Conservation (phyloP, 1,140 invertebrate species). For the Lasioglossum baleicum region DNA sequence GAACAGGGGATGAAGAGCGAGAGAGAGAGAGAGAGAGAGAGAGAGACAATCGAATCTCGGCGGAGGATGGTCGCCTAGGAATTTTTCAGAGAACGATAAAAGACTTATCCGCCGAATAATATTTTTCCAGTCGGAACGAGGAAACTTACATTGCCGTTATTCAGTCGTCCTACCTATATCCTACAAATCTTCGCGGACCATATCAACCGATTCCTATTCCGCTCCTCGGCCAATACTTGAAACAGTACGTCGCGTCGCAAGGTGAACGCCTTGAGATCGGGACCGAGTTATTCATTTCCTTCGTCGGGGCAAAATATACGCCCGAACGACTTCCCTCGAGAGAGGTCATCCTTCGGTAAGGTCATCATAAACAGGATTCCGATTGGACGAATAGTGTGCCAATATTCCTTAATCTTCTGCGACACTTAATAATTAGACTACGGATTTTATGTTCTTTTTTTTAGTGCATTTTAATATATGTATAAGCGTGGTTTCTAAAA, state of each 20-base stretch:
- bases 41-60: slow-evolving; percentile 55
- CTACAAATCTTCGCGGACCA: slow-evolving; percentile 6
- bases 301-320: too few relatives aligned
- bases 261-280: not conserved
- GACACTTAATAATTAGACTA: too few relatives aligned
- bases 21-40: too few relatives aligned
- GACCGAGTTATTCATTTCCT: not conserved
- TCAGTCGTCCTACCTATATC: slow-evolving; percentile 24
- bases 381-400: too few relatives aligned
- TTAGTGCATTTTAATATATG: too few relatives aligned
- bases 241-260: not conserved
- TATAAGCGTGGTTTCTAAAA: too few relatives aligned
- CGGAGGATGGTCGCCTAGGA: slow-evolving; percentile 8
- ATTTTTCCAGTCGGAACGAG: slow-evolving; percentile 17
- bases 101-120: slow-evolving; percentile 26
- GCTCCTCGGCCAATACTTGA: not conserved
- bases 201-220: not conserved
- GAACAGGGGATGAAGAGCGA: too few relatives aligned
- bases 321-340: too few relatives aligned
- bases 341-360: too few relatives aligned
- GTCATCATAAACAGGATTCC: too few relatives aligned
- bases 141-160: slow-evolving; percentile 22
- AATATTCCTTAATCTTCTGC: too few relatives aligned
- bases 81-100: slow-evolving; percentile 52
- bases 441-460: too few relatives aligned